Conservation (phyloP, 2,797 vertebrate species). For the Oreochromis grahami region DNA sequence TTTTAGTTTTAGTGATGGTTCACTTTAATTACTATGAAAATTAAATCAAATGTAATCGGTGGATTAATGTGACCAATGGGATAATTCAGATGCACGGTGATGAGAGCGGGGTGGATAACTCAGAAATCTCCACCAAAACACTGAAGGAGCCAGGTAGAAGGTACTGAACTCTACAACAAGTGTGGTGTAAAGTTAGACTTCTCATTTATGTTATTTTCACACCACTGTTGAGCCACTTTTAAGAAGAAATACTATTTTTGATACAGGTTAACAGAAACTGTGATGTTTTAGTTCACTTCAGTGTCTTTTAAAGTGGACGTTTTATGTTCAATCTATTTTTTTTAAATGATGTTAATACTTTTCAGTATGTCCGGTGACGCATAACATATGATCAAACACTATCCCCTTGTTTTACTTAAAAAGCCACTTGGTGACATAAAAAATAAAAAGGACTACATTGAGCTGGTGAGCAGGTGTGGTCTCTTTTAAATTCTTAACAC, state of each 20-base stretch:
- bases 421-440: not conserved
- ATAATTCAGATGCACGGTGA: constrained; percentile 72
- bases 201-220: constrained; percentile 13
- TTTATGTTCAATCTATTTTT: not conserved
- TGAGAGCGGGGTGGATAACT: constrained; percentile 65
- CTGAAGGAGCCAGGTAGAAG: constrained; percentile 32
- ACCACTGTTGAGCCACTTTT: not conserved
- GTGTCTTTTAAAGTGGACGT: not conserved
- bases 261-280: not conserved
- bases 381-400: not conserved
- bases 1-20: constrained; percentile 80
- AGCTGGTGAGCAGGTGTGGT: not conserved
- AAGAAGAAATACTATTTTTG: not conserved
- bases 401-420: not conserved
- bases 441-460: too few species aligned
- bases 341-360: not conserved
- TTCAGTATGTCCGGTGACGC: too few species aligned
- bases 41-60: constrained; percentile 79
- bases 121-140: constrained; percentile 71
- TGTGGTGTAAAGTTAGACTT: constrained; percentile 18
- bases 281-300: not conserved
- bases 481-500: not conserved
- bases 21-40: constrained; percentile 82
- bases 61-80: constrained; percentile 78
- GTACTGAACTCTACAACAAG: not conserved